phyloP scores from a whole-genome alignment of 30 jellyfish, hydroid and myxozoan genomes.

The Pseudorhiza aurosa region DNA sequence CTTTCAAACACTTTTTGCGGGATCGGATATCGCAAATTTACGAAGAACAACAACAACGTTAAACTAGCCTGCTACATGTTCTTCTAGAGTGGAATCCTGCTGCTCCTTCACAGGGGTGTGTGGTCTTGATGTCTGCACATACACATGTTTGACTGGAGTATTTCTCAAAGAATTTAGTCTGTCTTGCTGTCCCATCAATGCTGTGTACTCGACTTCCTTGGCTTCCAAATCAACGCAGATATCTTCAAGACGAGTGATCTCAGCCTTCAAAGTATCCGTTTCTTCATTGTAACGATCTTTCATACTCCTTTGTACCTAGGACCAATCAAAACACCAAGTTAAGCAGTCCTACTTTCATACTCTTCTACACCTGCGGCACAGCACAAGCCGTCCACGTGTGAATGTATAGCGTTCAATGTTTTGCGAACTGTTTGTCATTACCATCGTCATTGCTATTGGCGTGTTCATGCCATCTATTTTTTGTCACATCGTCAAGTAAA shows the following conservation, averaged over 20 bases:
- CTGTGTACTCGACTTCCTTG: slow-evolving; percentile 31
- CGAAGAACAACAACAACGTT: too few species aligned
- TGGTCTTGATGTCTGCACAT: slow-evolving; percentile 70
- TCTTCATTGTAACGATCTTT: slow-evolving; percentile 18
- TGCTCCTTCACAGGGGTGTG: slow-evolving; percentile 54
- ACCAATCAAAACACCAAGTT: background rate
- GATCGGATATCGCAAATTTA: too few species aligned
- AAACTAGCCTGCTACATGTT: slow-evolving; percentile 9
- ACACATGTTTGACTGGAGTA: slow-evolving; percentile 11
- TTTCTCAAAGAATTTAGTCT: background rate
- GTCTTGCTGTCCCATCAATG: background rate
- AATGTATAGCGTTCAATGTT: too few species aligned
- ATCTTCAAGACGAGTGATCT: slow-evolving; percentile 54
- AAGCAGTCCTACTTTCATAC: too few species aligned
- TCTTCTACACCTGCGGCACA: too few species aligned
- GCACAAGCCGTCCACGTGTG: too few species aligned
- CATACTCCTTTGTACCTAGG: slow-evolving; percentile 32
- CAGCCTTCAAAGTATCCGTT: slow-evolving; percentile 18
- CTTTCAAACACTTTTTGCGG: too few species aligned
- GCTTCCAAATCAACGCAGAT: slow-evolving; percentile 51
- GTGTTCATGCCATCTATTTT: too few species aligned
- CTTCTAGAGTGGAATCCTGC: background rate
- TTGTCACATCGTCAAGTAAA: too few species aligned
- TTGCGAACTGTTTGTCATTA: too few species aligned
- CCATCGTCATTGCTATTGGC: too few species aligned